Evolutionary conservation across 2,113 vertebrate genomes (phyloP).

Genomic region (Cygnus buccinator): DNA sequence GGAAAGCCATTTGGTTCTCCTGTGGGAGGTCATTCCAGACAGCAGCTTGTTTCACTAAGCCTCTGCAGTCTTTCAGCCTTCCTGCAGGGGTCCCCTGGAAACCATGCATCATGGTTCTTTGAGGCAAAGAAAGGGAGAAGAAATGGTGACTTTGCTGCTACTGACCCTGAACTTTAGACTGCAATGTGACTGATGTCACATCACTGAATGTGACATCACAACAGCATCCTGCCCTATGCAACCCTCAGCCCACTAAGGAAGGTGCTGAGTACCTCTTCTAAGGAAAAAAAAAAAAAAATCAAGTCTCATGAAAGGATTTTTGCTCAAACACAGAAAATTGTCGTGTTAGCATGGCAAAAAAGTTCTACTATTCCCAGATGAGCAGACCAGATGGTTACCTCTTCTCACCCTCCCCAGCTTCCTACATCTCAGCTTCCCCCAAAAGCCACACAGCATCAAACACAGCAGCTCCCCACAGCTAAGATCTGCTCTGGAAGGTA

Average conservation of each 20-base stretch:
- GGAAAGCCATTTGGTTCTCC: neutral
- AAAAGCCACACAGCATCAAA: neutral
- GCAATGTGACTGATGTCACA: accelerated
- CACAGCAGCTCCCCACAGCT: neutral
- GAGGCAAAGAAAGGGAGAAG: neutral
- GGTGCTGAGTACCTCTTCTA: neutral
- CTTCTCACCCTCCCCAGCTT: neutral
- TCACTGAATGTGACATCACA: no score
- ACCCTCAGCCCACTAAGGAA: neutral
- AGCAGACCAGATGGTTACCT: neutral
- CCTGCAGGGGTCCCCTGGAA: neutral
- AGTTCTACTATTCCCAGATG: neutral
- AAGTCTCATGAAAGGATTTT: neutral
- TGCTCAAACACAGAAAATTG: neutral
- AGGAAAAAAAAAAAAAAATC: neutral
- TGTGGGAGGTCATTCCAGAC: neutral
- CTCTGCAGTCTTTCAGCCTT: neutral
- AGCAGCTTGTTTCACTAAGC: neutral
- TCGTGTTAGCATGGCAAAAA: neutral
- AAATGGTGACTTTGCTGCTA: neutral
- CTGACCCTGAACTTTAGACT: accelerated
- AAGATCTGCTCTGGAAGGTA: neutral
- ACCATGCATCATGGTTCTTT: neutral
- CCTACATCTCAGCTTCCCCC: neutral
- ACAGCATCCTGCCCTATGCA: neutral